These are phyloP conservation scores for Lepisosteus osseus DNA, from an alignment of 2,113 vertebrate genomes.

Conservation along the genomic window DNA sequence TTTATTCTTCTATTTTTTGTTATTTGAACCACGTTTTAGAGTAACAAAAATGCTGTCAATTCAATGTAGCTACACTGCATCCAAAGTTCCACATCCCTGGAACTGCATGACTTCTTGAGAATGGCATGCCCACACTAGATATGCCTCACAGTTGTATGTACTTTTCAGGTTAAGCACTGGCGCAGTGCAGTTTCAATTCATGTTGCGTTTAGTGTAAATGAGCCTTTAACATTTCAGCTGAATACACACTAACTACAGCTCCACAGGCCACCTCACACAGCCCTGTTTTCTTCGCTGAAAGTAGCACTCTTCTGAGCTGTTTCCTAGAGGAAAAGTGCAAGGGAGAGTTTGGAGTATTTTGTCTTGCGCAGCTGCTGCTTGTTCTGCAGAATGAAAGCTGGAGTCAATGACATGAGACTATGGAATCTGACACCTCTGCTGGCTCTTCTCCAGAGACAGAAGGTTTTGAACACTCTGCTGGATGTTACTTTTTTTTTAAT, in stretches of 20 bases:
- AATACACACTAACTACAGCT: constrained; percentile 29
- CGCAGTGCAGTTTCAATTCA: neutral
- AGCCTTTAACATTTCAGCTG: constrained; percentile 11
- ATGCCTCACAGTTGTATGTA: constrained; percentile 41
- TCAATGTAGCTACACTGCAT: no score
- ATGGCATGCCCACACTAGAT: constrained; percentile 30
- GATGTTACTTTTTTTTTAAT: constrained; percentile 59
- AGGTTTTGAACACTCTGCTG: constrained; percentile 48
- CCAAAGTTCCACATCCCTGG: no score
- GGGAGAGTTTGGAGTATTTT: constrained; percentile 62
- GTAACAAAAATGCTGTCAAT: no score
- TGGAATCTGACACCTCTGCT: constrained; percentile 62
- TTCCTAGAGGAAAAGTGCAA: constrained; percentile 56
- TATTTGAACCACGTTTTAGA: no score
- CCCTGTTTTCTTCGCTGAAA: constrained; percentile 38
- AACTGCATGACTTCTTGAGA: no score
- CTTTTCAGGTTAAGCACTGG: neutral
- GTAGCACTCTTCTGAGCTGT: constrained; percentile 45
- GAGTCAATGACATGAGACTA: constrained; percentile 63
- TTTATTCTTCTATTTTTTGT: no score
- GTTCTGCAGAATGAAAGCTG: constrained; percentile 57
- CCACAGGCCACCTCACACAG: constrained; percentile 34
- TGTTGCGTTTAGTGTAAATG: neutral
- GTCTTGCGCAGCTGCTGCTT: constrained; percentile 55
- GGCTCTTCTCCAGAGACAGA: constrained; percentile 47